Conservation (phyloP, 2,797 vertebrate species). For the Anabas testudineus region DNA sequence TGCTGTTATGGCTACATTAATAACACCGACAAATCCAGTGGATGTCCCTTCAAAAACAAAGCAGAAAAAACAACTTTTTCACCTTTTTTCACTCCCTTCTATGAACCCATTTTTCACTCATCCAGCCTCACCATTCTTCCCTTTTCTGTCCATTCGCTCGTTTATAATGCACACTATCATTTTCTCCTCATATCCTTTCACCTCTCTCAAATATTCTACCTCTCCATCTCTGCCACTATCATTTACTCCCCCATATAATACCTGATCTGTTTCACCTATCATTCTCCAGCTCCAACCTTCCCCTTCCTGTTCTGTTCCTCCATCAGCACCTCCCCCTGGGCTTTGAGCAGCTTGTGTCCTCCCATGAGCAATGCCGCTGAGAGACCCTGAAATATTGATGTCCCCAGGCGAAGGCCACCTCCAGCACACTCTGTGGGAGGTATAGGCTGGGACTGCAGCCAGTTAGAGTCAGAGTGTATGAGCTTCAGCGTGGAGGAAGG, state of each 20-base stretch:
- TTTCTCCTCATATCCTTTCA: conserved; percentile 35
- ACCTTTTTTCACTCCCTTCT: not conserved
- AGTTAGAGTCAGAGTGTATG: conserved; percentile 33
- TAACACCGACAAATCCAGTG: conserved; percentile 16
- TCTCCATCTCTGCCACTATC: conserved; percentile 30
- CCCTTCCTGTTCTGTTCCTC: conserved; percentile 40
- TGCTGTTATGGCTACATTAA: conserved; percentile 19
- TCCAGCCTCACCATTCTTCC: not conserved
- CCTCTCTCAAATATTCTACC: conserved; percentile 11
- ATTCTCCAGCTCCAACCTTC: conserved; percentile 30
- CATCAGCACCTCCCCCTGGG: conserved; percentile 57
- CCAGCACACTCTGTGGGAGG: conserved; percentile 62
- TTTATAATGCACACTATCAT: conserved; percentile 37
- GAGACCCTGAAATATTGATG: conserved; percentile 78
- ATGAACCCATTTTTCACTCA: conserved; percentile 15
- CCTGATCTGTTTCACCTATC: conserved; percentile 26
- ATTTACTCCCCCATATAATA: conserved; percentile 35
- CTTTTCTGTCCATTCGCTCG: conserved; percentile 2
- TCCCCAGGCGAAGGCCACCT: conserved; percentile 54
- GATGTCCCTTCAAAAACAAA: conserved; percentile 34
- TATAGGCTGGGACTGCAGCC: conserved; percentile 24
- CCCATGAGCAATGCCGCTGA: conserved; percentile 40
- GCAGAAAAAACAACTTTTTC: conserved; percentile 10
- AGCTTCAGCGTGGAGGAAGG: conserved; percentile 37
- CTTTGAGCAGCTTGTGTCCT: conserved; percentile 42